Evolutionary conservation across 2,797 vertebrate genomes (phyloP).

Genomic region (Falco rusticolus): DNA sequence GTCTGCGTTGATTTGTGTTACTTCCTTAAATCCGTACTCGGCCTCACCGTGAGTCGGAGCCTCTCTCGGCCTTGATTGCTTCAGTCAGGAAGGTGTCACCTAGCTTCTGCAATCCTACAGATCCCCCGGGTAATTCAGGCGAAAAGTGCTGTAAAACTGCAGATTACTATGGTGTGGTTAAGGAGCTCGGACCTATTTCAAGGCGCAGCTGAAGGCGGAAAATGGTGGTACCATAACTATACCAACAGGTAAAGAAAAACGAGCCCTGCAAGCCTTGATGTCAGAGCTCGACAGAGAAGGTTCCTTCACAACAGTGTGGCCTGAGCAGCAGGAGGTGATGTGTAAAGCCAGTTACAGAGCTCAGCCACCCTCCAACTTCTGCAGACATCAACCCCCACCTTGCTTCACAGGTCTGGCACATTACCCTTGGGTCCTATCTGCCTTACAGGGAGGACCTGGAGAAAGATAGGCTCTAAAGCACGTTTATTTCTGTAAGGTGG

Average conservation of each 20-base stretch:
- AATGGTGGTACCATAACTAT: background rate
- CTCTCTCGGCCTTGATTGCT: background rate
- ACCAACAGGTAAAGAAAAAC: background rate
- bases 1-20: background rate
- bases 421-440: background rate
- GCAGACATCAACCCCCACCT: background rate
- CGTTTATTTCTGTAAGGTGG: background rate
- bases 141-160: background rate
- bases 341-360: background rate
- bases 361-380: background rate
- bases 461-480: background rate
- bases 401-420: background rate
- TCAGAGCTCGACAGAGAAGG: background rate
- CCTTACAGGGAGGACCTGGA: background rate
- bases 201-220: background rate
- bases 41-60: background rate
- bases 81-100: background rate
- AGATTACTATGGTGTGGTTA: background rate
- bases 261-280: background rate
- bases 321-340: background rate
- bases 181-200: background rate
- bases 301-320: background rate
- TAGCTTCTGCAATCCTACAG: background rate
- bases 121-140: background rate
- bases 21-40: background rate